phyloP scores from a whole-genome alignment of 2,888 invertebrate genomes.

The Sphinx pinastri region DNA sequence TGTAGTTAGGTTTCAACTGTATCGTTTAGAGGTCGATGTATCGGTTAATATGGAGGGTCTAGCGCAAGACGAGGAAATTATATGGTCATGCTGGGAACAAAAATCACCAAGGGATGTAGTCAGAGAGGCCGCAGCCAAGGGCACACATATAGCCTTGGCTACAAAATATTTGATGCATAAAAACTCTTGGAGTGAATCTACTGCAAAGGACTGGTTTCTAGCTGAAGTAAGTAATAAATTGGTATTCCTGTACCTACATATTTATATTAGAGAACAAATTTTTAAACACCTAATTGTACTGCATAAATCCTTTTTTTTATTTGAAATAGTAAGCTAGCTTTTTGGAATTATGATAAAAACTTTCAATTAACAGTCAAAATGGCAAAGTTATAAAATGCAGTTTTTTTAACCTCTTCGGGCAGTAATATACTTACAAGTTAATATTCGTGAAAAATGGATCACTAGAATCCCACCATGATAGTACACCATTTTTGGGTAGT shows the following conservation, averaged over 20 bases:
- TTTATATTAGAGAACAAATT: no score
- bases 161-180: constrained; percentile 83
- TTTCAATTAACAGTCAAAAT: no score
- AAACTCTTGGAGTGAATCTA: constrained; percentile 78
- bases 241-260: neutral
- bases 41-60: constrained; percentile 79
- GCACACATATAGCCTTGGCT: constrained; percentile 85
- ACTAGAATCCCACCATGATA: no score
- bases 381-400: no score
- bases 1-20: constrained; percentile 24
- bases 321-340: no score
- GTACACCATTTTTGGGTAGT: no score
- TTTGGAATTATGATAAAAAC: no score
- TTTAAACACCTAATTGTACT: no score
- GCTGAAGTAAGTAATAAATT: constrained; percentile 72
- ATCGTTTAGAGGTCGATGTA: constrained; percentile 32
- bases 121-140: constrained; percentile 87
- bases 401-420: no score
- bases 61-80: constrained; percentile 82
- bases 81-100: constrained; percentile 87
- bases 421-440: no score
- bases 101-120: constrained; percentile 86
- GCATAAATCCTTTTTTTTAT: no score
- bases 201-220: constrained; percentile 82
- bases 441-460: no score